Evolutionary conservation across 2,113 vertebrate genomes (phyloP).

Genomic region (Gadus macrocephalus): DNA sequence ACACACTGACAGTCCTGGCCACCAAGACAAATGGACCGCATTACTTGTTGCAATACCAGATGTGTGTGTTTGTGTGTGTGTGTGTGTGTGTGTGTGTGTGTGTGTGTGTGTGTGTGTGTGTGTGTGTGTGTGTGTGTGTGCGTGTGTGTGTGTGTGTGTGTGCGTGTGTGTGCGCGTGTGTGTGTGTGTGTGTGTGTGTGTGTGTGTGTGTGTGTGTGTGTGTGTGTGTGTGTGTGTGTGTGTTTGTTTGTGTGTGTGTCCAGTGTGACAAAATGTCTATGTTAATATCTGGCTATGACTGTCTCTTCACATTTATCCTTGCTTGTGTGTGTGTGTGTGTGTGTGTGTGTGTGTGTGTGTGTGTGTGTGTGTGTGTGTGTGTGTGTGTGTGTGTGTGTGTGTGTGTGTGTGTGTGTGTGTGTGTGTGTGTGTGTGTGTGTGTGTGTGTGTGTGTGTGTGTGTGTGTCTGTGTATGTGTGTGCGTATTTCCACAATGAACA

Average conservation of each 20-base stretch:
- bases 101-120: conserved; percentile 3
- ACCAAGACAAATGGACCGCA: conserved; percentile 49
- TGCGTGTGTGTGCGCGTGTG: too few relatives aligned
- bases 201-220: conserved; percentile 6
- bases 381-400: conserved; percentile 13
- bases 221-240: neutral
- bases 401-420: too few relatives aligned
- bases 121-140: neutral
- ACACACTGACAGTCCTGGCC: conserved; percentile 38
- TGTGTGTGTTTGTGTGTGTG: conserved; percentile 24
- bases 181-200: conserved; percentile 21
- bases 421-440: conserved; percentile 19
- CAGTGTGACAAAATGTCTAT: too few relatives aligned
- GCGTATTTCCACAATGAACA: neutral
- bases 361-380: neutral
- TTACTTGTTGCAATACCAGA: conserved; percentile 31
- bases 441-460: conserved; percentile 20
- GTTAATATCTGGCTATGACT: too few relatives aligned
- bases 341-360: neutral
- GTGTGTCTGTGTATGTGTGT: conserved; percentile 13
- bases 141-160: conserved; percentile 1
- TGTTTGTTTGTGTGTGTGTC: neutral
- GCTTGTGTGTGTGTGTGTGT: neutral
- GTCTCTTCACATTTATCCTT: too few relatives aligned
- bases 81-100: conserved; percentile 11